These are phyloP conservation scores for Acipenser transmontanus DNA, from an alignment of 2,797 vertebrate species.

Conservation along the genomic window DNA sequence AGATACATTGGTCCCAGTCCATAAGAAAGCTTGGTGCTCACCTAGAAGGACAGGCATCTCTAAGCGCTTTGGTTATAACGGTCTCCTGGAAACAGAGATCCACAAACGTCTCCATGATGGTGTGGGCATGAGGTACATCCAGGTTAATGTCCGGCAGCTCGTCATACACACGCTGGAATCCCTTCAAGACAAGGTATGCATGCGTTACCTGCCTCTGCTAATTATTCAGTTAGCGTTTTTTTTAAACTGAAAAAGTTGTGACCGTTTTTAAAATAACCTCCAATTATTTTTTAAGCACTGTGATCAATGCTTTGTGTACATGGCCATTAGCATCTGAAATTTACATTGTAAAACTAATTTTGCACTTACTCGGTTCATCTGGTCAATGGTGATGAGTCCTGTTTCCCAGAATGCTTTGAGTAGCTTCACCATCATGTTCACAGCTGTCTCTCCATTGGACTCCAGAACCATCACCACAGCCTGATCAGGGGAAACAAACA, in stretches of 20 bases:
- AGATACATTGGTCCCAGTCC: too few relatives aligned
- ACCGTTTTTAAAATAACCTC: too few relatives aligned
- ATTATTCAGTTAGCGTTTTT: too few relatives aligned
- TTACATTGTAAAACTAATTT: too few relatives aligned
- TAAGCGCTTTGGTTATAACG: slow-evolving; percentile 74
- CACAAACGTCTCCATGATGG: slow-evolving; percentile 74
- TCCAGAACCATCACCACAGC: slow-evolving; percentile 79
- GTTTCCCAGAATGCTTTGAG: slow-evolving; percentile 76
- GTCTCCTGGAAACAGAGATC: slow-evolving; percentile 73
- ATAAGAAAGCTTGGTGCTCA: slow-evolving; percentile 24
- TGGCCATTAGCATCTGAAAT: too few relatives aligned
- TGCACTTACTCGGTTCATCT: slow-evolving; percentile 75
- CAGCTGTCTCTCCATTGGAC: slow-evolving; percentile 64
- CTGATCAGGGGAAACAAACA: slow-evolving; percentile 34
- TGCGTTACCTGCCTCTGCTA: too few relatives aligned
- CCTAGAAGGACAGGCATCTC: slow-evolving; percentile 73
- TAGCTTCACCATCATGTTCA: slow-evolving; percentile 70
- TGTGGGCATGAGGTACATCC: slow-evolving; percentile 73
- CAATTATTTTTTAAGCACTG: too few relatives aligned
- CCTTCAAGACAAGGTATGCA: slow-evolving; percentile 39
- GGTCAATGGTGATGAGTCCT: slow-evolving; percentile 77
- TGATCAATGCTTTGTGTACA: too few relatives aligned
- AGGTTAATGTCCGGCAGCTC: slow-evolving; percentile 75
- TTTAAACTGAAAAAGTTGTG: too few relatives aligned
- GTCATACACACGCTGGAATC: slow-evolving; percentile 73